Evolutionary conservation across 2,888 invertebrate species (phyloP), one percentile per base, ranked within the genome.

Genomic region (Ophonus ardosiacus): DNA sequence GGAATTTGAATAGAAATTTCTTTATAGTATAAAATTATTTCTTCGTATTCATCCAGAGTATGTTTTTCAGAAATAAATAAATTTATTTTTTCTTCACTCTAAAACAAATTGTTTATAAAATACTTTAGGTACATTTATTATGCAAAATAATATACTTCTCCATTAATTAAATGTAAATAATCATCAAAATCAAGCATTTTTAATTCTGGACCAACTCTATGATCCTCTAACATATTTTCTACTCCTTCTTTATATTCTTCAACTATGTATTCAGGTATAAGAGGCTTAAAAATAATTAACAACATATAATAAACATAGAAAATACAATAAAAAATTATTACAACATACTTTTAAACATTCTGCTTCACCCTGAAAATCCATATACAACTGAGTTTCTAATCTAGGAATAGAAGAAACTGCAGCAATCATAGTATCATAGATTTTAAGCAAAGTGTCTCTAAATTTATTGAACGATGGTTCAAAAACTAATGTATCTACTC

Each of bases 101-200:
- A 88, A 6, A 89, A 88, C 24, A 78, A 38, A 81, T 57, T 15
- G n/a, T 13, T 79, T 38, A 10, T 5, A 31, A 56, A 71, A 43
- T 68, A 21, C 15, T 15, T 40, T 57, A 15, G n/a, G 31, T 63
- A n/a, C n/a, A 56, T 56, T 0, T 56, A 5, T 0, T 0, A 57
- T 43, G 6, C 15, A n/a, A 51, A 24, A 17, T 40, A 40, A 7
- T 87, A 85, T 88, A 94, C 95, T 80, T 93, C 91, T n/a, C 96
- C 96, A 88, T 96, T 95, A 80, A 97, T 94, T 24, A 97, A 91
- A 86, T 94, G 93, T 86, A 96, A 93, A 89, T 96, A 97, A 86
- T 95, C 94, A 90, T 97, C 96, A 90, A 97, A 97, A 90, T 97
- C 96, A 89, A 95, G 94, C 13, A 96, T 91, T 79, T 96, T 92